Percentiles rank a stretch among this genome's conserved stretches.
These are phyloP conservation scores for Eidolon helvum DNA, from an alignment of 2,113 vertebrate genomes.

Conservation along the genomic window DNA sequence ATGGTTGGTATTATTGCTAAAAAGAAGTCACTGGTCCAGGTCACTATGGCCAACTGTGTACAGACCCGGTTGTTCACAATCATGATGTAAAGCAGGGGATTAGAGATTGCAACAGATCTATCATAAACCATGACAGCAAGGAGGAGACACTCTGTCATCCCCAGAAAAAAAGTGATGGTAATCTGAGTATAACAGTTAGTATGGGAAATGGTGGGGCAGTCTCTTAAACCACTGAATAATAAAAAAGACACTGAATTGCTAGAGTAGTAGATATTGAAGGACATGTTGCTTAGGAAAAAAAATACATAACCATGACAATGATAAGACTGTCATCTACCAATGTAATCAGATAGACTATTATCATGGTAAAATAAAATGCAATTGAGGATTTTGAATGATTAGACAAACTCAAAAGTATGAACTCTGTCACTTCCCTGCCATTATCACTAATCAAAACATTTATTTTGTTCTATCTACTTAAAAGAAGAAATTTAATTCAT, in stretches of 20 bases:
- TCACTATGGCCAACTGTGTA: background rate
- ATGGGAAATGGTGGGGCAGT: slow-evolving; percentile 7
- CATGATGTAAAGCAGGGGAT: background rate
- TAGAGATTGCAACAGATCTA: slow-evolving; percentile 24
- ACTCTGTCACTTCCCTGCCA: background rate
- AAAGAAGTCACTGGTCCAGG: slow-evolving; percentile 8
- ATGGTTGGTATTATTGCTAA: background rate
- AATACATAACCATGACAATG: slow-evolving; percentile 12
- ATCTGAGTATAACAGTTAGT: slow-evolving; percentile 29
- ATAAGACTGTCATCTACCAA: slow-evolving; percentile 15
- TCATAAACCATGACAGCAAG: slow-evolving; percentile 22
- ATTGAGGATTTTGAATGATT: slow-evolving; percentile 40
- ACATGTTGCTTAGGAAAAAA: slow-evolving; percentile 32
- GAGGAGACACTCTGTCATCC: slow-evolving; percentile 48
- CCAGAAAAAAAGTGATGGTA: slow-evolving; percentile 23
- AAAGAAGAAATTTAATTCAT: slow-evolving; percentile 25
- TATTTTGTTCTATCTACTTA: slow-evolving; percentile 27
- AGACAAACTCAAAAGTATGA: slow-evolving; percentile 46
- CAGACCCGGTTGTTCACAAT: slow-evolving; percentile 43
- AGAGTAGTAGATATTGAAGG: slow-evolving; percentile 32
- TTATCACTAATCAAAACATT: slow-evolving; percentile 5
- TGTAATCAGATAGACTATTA: background rate
- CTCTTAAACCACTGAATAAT: background rate
- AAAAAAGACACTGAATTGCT: slow-evolving; percentile 41
- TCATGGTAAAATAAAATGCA: slow-evolving; percentile 27